Conservation (phyloP, 2,888 invertebrate genomes). For the Euspilapteryx auroguttella region DNA sequence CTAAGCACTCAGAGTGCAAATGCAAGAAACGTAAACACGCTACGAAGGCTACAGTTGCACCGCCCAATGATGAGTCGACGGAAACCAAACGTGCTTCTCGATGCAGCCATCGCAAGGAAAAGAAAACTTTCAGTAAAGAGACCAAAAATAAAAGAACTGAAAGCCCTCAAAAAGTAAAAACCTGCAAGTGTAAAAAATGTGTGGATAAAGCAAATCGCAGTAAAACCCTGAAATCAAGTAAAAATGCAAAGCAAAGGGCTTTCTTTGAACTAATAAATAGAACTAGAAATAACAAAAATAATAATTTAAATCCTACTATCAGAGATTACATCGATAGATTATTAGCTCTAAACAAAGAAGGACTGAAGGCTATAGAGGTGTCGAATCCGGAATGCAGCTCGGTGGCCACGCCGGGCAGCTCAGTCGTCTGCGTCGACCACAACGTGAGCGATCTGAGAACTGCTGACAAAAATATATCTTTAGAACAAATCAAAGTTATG, state of each 20-base stretch:
- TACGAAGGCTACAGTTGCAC: not conserved
- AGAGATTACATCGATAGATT: conserved; percentile 40
- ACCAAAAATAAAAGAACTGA: not conserved
- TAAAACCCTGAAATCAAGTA: conserved; percentile 9
- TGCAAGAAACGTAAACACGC: not conserved
- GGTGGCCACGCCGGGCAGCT: conserved; percentile 45
- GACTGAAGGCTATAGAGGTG: conserved; percentile 36
- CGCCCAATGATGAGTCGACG: not conserved
- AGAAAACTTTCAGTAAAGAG: too few relatives aligned
- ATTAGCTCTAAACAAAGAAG: conserved; percentile 32
- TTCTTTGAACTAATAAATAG: too few relatives aligned
- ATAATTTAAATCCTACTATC: conserved; percentile 19
- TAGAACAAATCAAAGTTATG: conserved; percentile 32
- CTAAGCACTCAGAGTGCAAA: not conserved
- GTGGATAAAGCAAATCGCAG: conserved; percentile 7
- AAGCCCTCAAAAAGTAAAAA: not conserved
- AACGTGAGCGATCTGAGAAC: conserved; percentile 20
- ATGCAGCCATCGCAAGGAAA: not conserved
- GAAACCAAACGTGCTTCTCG: not conserved
- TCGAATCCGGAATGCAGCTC: conserved; percentile 45
- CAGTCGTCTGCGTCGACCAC: conserved; percentile 32
- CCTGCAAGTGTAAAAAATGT: conserved; percentile 3
- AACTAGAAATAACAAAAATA: conserved; percentile 14
- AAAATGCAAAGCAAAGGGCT: too few relatives aligned
- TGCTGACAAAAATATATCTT: conserved; percentile 25